phyloP scores from a whole-genome alignment of 2,888 invertebrate genomes.

The Xanthia togata region DNA sequence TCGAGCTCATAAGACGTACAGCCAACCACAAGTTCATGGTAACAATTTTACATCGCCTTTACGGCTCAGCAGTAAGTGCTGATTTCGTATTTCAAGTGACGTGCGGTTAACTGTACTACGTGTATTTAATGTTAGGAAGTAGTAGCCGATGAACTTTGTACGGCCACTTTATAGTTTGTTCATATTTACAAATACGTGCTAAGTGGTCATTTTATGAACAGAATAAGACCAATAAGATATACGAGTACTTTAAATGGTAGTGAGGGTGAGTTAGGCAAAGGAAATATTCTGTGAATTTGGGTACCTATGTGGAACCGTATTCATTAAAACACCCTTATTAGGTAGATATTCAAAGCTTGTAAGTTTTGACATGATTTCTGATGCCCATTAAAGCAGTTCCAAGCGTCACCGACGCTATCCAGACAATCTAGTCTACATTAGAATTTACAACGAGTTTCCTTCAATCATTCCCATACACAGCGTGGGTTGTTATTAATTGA shows the following conservation, averaged over 20 bases:
- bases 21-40: background rate
- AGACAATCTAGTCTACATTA: conserved; percentile 23
- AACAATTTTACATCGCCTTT: background rate
- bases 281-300: conserved; percentile 12
- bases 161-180: conserved; percentile 39
- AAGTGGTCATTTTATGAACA: conserved; percentile 45
- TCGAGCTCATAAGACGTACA: conserved; percentile 62
- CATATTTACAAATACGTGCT: conserved; percentile 57
- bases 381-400: conserved; percentile 8
- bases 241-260: conserved; percentile 32
- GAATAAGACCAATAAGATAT: conserved; percentile 34
- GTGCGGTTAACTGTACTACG: conserved; percentile 2
- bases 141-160: conserved; percentile 61
- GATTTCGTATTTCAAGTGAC: conserved; percentile 22
- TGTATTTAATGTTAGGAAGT: conserved; percentile 44
- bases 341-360: conserved; percentile 8
- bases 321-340: conserved; percentile 30
- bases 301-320: background rate
- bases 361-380: conserved; percentile 9
- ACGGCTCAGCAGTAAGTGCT: background rate
- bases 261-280: conserved; percentile 1
- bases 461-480: conserved; percentile 34
- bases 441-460: conserved; percentile 37
- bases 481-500: conserved; percentile 43
- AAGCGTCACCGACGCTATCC: conserved; percentile 4